Base-by-base conservation (phyloP, 2,113 vertebrate species). In the Camelus dromedarius region DNA sequence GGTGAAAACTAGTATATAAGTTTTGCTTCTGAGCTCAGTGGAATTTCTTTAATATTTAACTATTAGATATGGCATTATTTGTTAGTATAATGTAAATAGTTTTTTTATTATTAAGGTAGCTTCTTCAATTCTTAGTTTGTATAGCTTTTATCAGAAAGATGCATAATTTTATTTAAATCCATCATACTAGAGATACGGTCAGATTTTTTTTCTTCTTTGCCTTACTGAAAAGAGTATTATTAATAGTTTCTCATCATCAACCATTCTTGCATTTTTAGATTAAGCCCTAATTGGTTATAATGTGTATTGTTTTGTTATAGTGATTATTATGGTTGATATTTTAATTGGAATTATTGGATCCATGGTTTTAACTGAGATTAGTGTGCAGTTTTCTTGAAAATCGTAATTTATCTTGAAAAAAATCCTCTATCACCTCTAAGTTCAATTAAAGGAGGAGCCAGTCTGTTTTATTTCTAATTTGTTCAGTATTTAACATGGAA, bases 341-440 rank as follows among this genome's bases (percentile, higher is more conserved):
- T 60, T 87, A 66, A 35, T 81, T 35, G 16, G 9, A 19, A 96
- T 69, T 85, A 24, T 54, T 89, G 6, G 10, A 18, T 72, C 16
- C 72, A n/a, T 75, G 5, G 42, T 93, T 94, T 75, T 75, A 80
- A 73, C 6, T 85, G 22, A 97, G 10, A 64, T n/a, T 76, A 64
- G 67, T 66, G 9, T 73, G 14, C 13, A 50, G 18, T 80, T 89
- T 96, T 75, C 54, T 86, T 83, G 15, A 80, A 81, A 86, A 73
- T 38, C 76, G 0, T 16, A 16, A 87, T 64, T 91, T 76, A 32
- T 35, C 20, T 64, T 52, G 64, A 46, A 95, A 85, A 94, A 50
- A 42, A 16, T 75, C 3, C n/a, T 66, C 30, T 89, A 28, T 66
- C 24, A 72, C 82, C 35, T 52, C 30, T 48, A 76, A 89, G 11